Conservation (phyloP, 2,797 vertebrate species). For the Eulemur albifrons region DNA sequence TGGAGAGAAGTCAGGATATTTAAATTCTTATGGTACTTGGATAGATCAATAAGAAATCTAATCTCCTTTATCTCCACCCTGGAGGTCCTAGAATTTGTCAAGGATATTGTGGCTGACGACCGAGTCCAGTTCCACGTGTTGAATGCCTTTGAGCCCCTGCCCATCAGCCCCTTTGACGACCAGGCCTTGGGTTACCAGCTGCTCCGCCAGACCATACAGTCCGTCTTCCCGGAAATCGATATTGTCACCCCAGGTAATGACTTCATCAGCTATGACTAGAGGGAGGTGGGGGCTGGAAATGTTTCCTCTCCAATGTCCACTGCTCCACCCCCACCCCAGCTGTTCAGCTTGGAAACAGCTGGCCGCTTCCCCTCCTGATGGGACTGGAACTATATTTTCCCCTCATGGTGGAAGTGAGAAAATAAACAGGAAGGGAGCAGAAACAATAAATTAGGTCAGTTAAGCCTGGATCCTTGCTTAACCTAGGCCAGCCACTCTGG, state of each 20-base stretch:
- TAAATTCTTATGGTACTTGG: neutral
- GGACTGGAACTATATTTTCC: constrained; percentile 72
- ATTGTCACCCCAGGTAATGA: constrained; percentile 91
- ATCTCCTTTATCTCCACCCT: constrained; percentile 12
- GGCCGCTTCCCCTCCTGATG: constrained; percentile 77
- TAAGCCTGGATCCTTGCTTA: constrained; percentile 56
- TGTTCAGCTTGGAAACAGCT: constrained; percentile 84
- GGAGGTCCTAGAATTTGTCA: constrained; percentile 89
- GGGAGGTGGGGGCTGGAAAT: constrained; percentile 26
- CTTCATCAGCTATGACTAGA: constrained; percentile 55
- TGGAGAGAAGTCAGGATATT: neutral
- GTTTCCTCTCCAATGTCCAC: constrained; percentile 74
- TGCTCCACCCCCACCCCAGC: constrained; percentile 73
- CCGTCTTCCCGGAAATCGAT: constrained; percentile 89
- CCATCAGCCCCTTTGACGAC: constrained; percentile 90
- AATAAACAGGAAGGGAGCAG: constrained; percentile 82
- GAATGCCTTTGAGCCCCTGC: constrained; percentile 90
- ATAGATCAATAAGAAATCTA: neutral
- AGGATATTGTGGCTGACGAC: constrained; percentile 88
- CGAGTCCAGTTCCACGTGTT: constrained; percentile 90
- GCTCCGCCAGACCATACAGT: constrained; percentile 91
- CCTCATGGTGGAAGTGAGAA: constrained; percentile 78
- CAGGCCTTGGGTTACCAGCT: constrained; percentile 91
- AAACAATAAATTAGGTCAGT: constrained; percentile 81
- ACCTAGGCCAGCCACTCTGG: constrained; percentile 40